A percentile compares a stretch with the other conserved stretches of the same genome.
Evolutionary conservation across 2,888 invertebrate species (phyloP).

Genomic region (Platycheirus rosarum): DNA sequence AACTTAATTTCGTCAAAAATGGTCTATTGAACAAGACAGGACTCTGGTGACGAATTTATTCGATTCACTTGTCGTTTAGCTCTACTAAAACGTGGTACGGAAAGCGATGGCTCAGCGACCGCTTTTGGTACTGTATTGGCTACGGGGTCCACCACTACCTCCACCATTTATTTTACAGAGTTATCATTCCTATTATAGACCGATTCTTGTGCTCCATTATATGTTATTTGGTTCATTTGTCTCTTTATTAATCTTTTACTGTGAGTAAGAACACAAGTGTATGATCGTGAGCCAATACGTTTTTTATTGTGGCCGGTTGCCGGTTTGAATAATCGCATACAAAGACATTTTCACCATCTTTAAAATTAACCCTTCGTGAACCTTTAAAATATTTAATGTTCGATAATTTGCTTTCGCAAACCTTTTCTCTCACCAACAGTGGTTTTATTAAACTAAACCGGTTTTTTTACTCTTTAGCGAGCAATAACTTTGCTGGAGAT

Average conservation of each 20-base stretch:
- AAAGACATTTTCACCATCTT: constrained; percentile 50
- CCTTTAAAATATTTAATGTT: constrained; percentile 21
- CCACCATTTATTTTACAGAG: background rate
- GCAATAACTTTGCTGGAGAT: too few species aligned
- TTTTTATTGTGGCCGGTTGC: constrained; percentile 42
- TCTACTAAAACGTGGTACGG: constrained; percentile 18
- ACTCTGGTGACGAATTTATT: too few species aligned
- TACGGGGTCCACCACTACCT: background rate
- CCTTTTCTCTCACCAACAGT: constrained; percentile 3
- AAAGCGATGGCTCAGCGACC: constrained; percentile 11
- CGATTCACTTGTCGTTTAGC: background rate
- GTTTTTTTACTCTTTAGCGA: constrained; percentile 18
- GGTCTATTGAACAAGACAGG: too few species aligned
- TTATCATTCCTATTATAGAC: too few species aligned
- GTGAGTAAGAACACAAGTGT: constrained; percentile 27
- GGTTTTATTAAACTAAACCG: constrained; percentile 22
- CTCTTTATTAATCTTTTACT: constrained; percentile 46
- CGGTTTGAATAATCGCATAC: constrained; percentile 55
- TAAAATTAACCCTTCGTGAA: constrained; percentile 32
- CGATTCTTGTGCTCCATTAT: background rate
- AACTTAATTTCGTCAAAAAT: too few species aligned
- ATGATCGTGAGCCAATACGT: constrained; percentile 47
- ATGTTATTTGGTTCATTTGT: constrained; percentile 54
- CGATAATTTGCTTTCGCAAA: constrained; percentile 11
- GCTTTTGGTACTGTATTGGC: background rate